These are phyloP conservation scores for Cosmia trapezina DNA, from an alignment of 2,888 invertebrate species.

Conservation along the genomic window DNA sequence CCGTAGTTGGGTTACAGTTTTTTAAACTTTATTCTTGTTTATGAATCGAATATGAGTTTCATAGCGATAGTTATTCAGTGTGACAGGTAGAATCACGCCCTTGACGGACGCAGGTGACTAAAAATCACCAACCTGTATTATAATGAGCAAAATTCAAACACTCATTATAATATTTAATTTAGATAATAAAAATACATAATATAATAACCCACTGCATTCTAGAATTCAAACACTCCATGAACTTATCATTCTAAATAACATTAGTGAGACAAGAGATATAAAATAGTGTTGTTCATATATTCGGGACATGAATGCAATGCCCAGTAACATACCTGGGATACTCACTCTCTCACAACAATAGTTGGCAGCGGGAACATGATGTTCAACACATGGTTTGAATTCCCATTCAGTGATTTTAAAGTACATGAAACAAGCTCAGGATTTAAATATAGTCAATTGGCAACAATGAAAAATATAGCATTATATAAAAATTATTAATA, in stretches of 20 bases:
- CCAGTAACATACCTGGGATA: conserved; percentile 48
- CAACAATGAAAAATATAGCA: conserved; percentile 84
- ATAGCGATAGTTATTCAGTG: too few relatives aligned
- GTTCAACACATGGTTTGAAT: conserved; percentile 32
- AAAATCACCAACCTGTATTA: conserved; percentile 2
- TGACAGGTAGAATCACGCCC: too few relatives aligned
- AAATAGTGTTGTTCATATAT: conserved; percentile 20
- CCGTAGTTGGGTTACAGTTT: too few relatives aligned
- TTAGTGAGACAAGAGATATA: conserved; percentile 42
- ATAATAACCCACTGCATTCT: conserved; percentile 46
- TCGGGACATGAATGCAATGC: conserved; percentile 13
- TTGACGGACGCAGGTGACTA: too few relatives aligned
- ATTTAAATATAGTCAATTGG: conserved; percentile 79
- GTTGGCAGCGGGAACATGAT: conserved; percentile 48
- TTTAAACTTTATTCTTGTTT: too few relatives aligned
- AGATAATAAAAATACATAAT: conserved; percentile 58
- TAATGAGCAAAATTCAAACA: conserved; percentile 71
- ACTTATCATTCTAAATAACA: conserved; percentile 33
- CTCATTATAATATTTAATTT: conserved; percentile 60
- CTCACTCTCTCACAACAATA: conserved; percentile 34
- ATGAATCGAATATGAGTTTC: too few relatives aligned
- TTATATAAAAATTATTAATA: conserved; percentile 69
- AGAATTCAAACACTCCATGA: conserved; percentile 41
- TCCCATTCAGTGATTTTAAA: conserved; percentile 50
- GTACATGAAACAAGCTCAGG: conserved; percentile 69